These are phyloP conservation scores for Blastomussa wellsi DNA, from an alignment of 92 coral and sea anemone species.

Conservation along the genomic window DNA sequence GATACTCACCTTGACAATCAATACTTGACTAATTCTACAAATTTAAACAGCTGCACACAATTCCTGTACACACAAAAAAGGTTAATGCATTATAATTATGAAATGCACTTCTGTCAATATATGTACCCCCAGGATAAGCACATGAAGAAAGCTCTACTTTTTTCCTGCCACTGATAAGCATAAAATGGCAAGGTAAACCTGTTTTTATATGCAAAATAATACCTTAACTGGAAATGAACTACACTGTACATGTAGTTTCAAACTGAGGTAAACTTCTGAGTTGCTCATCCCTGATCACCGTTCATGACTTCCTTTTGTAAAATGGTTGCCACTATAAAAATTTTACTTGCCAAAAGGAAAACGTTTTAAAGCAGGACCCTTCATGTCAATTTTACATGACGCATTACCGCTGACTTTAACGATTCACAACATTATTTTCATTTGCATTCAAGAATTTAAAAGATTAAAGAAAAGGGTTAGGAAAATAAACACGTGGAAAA, in stretches of 20 bases:
- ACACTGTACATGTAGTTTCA: no score
- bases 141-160: neutral
- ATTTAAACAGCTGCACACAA: constrained; percentile 9
- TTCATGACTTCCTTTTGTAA: no score
- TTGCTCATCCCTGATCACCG: neutral
- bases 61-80: neutral
- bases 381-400: no score
- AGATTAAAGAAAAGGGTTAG: no score
- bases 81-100: neutral
- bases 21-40: constrained; percentile 13
- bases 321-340: no score
- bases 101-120: neutral
- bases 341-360: no score
- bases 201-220: neutral
- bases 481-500: no score
- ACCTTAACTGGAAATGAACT: neutral
- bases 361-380: no score
- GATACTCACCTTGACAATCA: constrained; percentile 6
- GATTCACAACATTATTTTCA: no score
- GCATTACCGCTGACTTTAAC: no score
- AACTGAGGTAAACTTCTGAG: neutral
- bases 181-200: neutral
- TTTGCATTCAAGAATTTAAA: no score
- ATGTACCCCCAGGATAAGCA: neutral
- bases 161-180: neutral